phyloP scores from a whole-genome alignment of 2,113 vertebrate species.

The Gorsachius goisagi region DNA sequence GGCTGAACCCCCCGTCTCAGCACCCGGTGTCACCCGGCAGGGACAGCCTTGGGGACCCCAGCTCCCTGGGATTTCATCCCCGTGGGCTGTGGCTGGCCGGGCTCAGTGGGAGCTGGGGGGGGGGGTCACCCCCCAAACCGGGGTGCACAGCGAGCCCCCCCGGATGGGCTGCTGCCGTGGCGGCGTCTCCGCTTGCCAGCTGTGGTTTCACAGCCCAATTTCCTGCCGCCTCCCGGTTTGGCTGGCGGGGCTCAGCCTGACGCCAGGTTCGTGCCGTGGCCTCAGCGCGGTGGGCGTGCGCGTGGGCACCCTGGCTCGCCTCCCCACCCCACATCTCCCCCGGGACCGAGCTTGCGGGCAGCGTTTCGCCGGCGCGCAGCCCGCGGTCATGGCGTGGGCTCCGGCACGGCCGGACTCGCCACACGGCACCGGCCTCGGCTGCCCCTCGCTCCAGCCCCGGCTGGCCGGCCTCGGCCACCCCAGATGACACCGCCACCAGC shows the following conservation, averaged over 20 bases:
- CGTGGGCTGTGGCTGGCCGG: fast-evolving
- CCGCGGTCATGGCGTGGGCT: fast-evolving
- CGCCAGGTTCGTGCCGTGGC: fast-evolving
- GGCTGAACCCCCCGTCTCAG: fast-evolving
- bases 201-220: not conserved
- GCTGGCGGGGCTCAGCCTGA: not conserved
- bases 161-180: fast-evolving
- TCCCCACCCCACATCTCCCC: not conserved
- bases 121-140: not conserved
- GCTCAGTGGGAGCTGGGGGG: not conserved
- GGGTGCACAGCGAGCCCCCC: not conserved
- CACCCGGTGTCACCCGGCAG: not conserved
- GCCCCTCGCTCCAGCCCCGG: not conserved
- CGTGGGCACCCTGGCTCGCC: fast-evolving
- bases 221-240: not conserved
- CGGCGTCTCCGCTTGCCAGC: fast-evolving
- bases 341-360: fast-evolving
- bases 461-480: fast-evolving
- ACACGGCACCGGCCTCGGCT: too few species aligned
- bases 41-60: not conserved
- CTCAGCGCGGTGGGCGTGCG: fast-evolving
- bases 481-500: fast-evolving
- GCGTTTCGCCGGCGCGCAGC: fast-evolving
- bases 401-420: fast-evolving
- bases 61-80: not conserved